Evolutionary conservation across 2,888 invertebrate genomes (phyloP).

Genomic region (Nemoura dubitans): DNA sequence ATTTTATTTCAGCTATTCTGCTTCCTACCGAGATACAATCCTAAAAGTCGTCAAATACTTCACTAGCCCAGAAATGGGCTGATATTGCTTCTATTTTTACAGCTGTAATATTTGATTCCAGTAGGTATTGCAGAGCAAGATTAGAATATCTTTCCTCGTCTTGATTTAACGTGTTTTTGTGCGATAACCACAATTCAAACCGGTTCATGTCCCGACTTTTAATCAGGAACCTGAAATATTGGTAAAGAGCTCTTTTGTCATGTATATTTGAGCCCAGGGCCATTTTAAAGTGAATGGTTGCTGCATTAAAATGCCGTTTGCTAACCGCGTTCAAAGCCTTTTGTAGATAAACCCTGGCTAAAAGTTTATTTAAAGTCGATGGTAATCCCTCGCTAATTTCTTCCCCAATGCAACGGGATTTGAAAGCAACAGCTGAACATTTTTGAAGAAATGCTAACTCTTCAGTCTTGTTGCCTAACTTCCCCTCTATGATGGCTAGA

Average conservation of each 20-base stretch:
- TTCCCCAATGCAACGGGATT: neutral
- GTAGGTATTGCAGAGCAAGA: neutral
- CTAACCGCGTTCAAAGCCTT: neutral
- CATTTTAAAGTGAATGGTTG: neutral
- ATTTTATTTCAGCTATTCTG: neutral
- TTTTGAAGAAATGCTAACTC: neutral
- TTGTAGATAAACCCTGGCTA: conserved; percentile 1
- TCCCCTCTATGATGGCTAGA: neutral
- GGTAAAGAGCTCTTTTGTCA: neutral
- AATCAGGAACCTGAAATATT: neutral
- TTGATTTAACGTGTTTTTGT: neutral
- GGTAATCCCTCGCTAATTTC: neutral
- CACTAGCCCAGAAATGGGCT: neutral
- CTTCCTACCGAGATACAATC: neutral
- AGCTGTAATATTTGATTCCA: neutral
- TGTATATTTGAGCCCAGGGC: neutral
- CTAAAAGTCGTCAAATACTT: neutral
- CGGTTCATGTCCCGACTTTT: neutral
- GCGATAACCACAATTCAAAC: neutral
- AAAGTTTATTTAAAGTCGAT: neutral
- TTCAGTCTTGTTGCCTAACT: neutral
- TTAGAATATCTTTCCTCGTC: neutral
- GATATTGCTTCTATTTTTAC: neutral
- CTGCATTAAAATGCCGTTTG: neutral
- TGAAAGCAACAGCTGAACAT: neutral